Evolutionary conservation across 2,888 invertebrate species (phyloP).

Genomic region (Diarsia rubi): DNA sequence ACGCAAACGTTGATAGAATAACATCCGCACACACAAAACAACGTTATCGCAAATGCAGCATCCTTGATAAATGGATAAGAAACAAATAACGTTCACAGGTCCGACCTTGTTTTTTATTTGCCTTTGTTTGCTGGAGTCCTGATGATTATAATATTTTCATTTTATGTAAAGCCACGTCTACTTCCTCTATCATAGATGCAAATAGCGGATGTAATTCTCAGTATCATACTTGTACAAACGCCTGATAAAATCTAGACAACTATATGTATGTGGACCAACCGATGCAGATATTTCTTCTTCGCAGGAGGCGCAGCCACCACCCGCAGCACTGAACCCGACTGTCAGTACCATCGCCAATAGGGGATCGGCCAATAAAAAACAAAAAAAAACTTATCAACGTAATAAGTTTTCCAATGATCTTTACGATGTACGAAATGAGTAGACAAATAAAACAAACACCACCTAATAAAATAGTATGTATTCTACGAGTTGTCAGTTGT

Average conservation of each 20-base stretch:
- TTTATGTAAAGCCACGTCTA: not conserved
- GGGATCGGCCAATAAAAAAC: no score
- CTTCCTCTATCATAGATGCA: not conserved
- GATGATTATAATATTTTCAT: conserved; percentile 4
- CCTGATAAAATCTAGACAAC: conserved; percentile 7
- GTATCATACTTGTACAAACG: not conserved
- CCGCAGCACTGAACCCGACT: not conserved
- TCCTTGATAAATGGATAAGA: conserved; percentile 39
- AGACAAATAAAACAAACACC: no score
- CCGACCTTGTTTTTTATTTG: conserved; percentile 22
- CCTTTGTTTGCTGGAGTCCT: conserved; percentile 8
- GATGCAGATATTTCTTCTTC: not conserved
- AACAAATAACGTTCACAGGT: conserved; percentile 6
- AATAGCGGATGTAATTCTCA: not conserved
- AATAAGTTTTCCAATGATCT: no score
- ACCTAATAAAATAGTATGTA: no score
- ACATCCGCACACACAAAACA: conserved; percentile 71
- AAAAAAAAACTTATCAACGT: no score
- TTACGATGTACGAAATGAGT: no score
- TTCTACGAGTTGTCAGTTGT: no score
- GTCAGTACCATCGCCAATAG: not conserved
- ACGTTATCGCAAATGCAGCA: conserved; percentile 49
- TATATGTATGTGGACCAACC: not conserved
- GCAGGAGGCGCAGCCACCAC: not conserved
- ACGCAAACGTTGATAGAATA: conserved; percentile 74